Base-by-base conservation (phyloP, 2,888 invertebrate species). In the Oithona nana region DNA sequence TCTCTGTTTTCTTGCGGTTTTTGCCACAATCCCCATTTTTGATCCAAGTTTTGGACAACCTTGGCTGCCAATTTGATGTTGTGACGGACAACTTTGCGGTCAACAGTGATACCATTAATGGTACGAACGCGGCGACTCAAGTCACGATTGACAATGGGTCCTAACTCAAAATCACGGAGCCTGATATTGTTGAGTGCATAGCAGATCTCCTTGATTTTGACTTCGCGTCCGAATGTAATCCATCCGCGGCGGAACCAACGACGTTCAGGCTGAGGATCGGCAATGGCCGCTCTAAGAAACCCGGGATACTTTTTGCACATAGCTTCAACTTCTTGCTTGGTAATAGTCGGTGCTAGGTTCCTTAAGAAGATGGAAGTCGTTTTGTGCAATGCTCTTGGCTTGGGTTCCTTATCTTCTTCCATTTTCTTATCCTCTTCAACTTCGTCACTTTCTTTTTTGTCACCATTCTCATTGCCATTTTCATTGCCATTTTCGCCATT, bases 171-270 rank as follows among this genome's bases (percentile, higher is more conserved):
- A 70, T 93, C 93, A 66, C 84, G 82, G 66, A 86, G 76, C 69
- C 95, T 80, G 65, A 93, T 88, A 68, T 90, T 94, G 72, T 95
- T 97, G 51, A 99, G 79, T 72, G 89, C 92, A 95, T 95, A 98
- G 75, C 97, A 98, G 67, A 98, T 97, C 72, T 98, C 97, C 72
- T 97, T 97, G 67, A 98, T 97, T 74, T 97, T 95, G 55, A 97
- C 94, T 70, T 90, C 87, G 24, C 94, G 80, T 67, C 88, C 86
- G 75, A 95, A 97, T 0, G 97, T 97, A 39, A 95, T 93, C 97
- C 97, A 98, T 50, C 95, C 98, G 57, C 97, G 82, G 16, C 98
- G 83, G 74, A 89, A 87, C 86, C 95, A 98, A 52, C 92, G 82
- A 26, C 95, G 80, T 71, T 98, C 98, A 0, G 93, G 88, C 70